Base-by-base conservation (phyloP, 2,797 vertebrate genomes). In the Triplophysa bombifrons region DNA sequence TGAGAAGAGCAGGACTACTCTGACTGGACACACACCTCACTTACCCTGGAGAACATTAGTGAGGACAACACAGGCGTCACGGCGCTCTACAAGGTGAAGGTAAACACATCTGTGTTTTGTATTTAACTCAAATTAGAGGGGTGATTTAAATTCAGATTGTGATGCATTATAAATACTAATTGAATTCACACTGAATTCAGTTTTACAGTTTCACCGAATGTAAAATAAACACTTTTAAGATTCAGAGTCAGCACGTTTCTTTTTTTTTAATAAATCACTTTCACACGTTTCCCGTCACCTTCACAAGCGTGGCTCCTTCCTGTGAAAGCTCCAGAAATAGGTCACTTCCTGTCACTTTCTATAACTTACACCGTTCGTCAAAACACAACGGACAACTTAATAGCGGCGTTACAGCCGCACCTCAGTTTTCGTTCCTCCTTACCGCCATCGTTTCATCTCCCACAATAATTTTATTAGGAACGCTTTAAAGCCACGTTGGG, bases 401-500 rank as follows among this genome's bases (percentile, higher is more conserved):
- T 27, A 69, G 55, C 19, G 48, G 30, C 27, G 46, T 30, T 38
- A 17, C 20, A 46, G 11, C 22, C 44, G 22, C 44, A 77, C 30
- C 14, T 3, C 50, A 0, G 4, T 44, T 75, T 63, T 38, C 3
- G 1, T 38, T 41, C 17, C 20, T 53, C n/a, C 51, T 34, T 3
- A 64, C 19, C n/a, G 11, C 1, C 16, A 38, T 16, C 27, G 65
- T 53, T 66, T 46, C 17, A 67, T 66, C 50, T 41, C 30, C 30
- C 19, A 66, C 1, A 22, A 9, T 66, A 27, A 66, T 86, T 91
- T 82, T 74, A 83, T 88, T 84, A 82, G 82, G 91, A 22, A 91
- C 89, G 86, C 84, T 0, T 88, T 87, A 82, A 85, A 86, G 85
- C 87, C 72, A 80, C 83, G 89, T 91, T 88, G 88, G 83, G 88